Conservation (phyloP, 2,888 invertebrate genomes). For the Amphipoea oculea region DNA sequence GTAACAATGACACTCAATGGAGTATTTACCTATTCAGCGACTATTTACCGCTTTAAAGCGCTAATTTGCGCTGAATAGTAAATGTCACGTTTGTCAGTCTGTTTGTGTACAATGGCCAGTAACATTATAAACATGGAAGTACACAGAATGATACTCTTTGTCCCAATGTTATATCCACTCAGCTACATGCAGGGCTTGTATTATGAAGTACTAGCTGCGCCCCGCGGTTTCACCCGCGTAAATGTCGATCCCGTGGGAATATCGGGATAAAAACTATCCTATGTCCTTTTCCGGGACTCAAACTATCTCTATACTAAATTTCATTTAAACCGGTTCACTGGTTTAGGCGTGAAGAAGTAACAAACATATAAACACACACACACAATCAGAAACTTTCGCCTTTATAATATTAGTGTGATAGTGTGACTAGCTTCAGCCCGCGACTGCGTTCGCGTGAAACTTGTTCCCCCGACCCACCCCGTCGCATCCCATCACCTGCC, state of each 20-base stretch:
- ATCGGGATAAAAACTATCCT: too few species aligned
- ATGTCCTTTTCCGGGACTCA: too few species aligned
- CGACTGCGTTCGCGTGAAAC: not conserved
- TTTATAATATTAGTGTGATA: too few species aligned
- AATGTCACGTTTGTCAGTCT: slow-evolving; percentile 52
- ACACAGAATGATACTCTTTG: slow-evolving; percentile 10
- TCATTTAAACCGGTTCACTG: too few species aligned
- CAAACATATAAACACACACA: too few species aligned
- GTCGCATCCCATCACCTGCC: too few species aligned
- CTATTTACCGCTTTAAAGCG: slow-evolving; percentile 42
- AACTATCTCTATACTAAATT: too few species aligned
- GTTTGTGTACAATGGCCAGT: slow-evolving; percentile 19
- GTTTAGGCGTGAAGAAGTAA: too few species aligned
- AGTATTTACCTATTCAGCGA: slow-evolving; percentile 19
- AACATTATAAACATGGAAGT: slow-evolving; percentile 14
- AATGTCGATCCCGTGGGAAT: too few species aligned
- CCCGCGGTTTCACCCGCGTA: not conserved
- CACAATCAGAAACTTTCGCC: too few species aligned
- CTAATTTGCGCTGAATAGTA: slow-evolving; percentile 60
- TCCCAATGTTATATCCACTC: not conserved
- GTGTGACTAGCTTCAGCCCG: not conserved
- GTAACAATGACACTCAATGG: slow-evolving; percentile 32
- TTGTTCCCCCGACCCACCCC: not conserved
- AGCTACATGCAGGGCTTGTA: not conserved
- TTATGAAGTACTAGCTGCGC: not conserved